Conservation (phyloP, 2,888 invertebrate species). For the Conomelus anceps region DNA sequence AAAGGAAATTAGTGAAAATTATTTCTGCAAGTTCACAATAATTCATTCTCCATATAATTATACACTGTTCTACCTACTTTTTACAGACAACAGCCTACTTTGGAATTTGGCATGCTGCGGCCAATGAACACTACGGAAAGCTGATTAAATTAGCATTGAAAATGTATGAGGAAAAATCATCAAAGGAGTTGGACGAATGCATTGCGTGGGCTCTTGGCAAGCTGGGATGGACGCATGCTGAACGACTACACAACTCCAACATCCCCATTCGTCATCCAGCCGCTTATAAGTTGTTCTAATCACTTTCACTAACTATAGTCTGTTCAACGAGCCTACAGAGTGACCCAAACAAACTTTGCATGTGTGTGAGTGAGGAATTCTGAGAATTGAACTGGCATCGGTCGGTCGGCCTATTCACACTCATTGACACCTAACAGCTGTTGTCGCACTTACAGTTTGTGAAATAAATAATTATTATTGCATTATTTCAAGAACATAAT, state of each 20-base stretch:
- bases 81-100: slow-evolving; percentile 55
- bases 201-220: slow-evolving; percentile 47
- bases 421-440: too few relatives aligned
- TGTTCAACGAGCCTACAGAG: background rate
- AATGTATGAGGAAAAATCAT: slow-evolving; percentile 73
- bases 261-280: slow-evolving; percentile 62
- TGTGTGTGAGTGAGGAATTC: too few relatives aligned
- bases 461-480: too few relatives aligned
- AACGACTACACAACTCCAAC: slow-evolving; percentile 48
- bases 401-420: too few relatives aligned
- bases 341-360: too few relatives aligned
- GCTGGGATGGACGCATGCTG: slow-evolving; percentile 59
- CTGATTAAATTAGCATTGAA: slow-evolving; percentile 68
- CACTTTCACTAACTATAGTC: background rate
- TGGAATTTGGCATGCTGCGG: slow-evolving; percentile 73
- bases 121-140: slow-evolving; percentile 72
- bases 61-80: slow-evolving; percentile 13
- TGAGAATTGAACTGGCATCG: too few relatives aligned
- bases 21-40: background rate
- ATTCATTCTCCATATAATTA: background rate
- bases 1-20: too few relatives aligned
- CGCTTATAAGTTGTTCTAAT: slow-evolving; percentile 63
- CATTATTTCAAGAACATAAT: too few relatives aligned
- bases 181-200: slow-evolving; percentile 63
- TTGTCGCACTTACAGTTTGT: too few relatives aligned